These are phyloP conservation scores for Hypena proboscidalis DNA, from an alignment of 2,888 invertebrate genomes.

Conservation along the genomic window DNA sequence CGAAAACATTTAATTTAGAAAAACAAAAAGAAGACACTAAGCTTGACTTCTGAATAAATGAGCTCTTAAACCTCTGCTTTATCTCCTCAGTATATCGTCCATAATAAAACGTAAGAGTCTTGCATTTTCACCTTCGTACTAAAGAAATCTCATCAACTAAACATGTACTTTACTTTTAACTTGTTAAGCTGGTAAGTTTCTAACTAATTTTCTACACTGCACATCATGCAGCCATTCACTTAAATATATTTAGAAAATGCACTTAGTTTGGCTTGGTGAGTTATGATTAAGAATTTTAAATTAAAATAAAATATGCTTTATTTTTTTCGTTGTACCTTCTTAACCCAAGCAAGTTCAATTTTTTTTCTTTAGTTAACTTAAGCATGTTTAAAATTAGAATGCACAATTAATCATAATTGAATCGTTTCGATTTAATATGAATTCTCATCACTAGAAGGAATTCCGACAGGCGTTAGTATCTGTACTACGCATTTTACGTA, in stretches of 20 bases:
- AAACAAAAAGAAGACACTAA: slow-evolving; percentile 6
- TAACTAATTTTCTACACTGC: background rate
- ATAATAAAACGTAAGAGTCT: slow-evolving; percentile 8
- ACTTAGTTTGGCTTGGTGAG: too few relatives aligned
- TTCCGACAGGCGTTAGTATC: slow-evolving; percentile 36
- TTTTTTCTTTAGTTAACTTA: too few relatives aligned
- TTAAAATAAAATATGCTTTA: too few relatives aligned
- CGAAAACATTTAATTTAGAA: slow-evolving; percentile 1
- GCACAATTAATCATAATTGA: too few relatives aligned
- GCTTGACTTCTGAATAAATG: slow-evolving; percentile 10
- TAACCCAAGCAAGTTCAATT: too few relatives aligned
- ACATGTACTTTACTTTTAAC: background rate
- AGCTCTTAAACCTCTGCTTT: slow-evolving; percentile 11
- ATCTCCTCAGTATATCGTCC: slow-evolving; percentile 10
- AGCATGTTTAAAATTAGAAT: too few relatives aligned
- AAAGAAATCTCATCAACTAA: slow-evolving; percentile 10
- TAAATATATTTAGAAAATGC: too few relatives aligned
- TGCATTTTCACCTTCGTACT: background rate
- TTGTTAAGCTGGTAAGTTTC: background rate
- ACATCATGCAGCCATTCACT: background rate
- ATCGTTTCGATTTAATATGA: too few relatives aligned
- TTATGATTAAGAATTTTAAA: too few relatives aligned
- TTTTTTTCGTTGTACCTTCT: too few relatives aligned
- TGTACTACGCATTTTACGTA: slow-evolving; percentile 45
- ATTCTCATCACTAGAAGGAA: slow-evolving; percentile 31